Evolutionary conservation across 2,113 vertebrate species (phyloP).

Genomic region (Otus sunia): DNA sequence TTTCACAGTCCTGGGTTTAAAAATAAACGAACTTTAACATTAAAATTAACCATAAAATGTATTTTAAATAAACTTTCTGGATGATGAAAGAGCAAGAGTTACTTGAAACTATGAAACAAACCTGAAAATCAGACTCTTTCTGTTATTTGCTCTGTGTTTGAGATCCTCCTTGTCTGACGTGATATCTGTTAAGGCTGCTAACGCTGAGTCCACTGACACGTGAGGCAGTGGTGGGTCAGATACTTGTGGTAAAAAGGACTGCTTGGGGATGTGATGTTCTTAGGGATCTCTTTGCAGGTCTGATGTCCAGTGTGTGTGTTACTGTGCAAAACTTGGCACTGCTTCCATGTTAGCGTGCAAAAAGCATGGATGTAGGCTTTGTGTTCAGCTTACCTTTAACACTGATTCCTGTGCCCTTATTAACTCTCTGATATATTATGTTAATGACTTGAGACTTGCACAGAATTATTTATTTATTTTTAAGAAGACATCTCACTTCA

Average conservation of each 20-base stretch:
- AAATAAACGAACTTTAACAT: background rate
- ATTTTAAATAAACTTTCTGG: background rate
- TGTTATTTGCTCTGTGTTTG: background rate
- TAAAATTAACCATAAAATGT: background rate
- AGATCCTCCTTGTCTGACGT: background rate
- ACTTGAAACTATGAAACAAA: background rate
- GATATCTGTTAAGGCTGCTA: background rate
- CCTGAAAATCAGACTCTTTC: background rate
- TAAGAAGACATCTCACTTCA: slow-evolving; percentile 34
- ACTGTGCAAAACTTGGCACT: background rate
- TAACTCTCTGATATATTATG: background rate
- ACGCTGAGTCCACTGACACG: background rate
- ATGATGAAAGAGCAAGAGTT: background rate
- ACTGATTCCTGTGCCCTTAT: background rate
- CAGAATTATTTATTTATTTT: background rate
- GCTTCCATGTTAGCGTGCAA: background rate
- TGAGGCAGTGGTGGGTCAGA: background rate
- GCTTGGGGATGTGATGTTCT: background rate
- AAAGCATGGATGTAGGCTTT: background rate
- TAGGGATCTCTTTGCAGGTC: background rate
- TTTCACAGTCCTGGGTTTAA: background rate
- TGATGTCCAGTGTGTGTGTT: background rate
- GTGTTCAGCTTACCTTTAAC: background rate
- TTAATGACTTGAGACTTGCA: background rate
- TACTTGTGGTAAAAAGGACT: background rate